phyloP scores from a whole-genome alignment of 2,888 invertebrate species.

The Monochamus alternatus region DNA sequence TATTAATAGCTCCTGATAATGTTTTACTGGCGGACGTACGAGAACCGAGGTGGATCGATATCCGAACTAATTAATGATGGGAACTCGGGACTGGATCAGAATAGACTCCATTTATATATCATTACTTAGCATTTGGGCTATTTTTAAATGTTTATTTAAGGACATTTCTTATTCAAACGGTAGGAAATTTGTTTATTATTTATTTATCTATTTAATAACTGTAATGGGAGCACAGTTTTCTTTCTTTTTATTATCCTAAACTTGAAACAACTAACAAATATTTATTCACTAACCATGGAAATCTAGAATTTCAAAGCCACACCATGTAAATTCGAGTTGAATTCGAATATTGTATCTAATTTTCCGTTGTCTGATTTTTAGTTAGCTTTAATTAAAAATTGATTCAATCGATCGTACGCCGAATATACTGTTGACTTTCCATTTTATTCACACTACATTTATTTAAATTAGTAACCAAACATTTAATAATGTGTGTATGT shows the following conservation, averaged over 20 bases:
- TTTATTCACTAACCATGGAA: too few relatives aligned
- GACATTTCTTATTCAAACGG: too few relatives aligned
- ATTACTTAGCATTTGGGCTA: neutral
- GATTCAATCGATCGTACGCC: neutral
- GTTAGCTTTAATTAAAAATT: neutral
- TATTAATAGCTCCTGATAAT: slow-evolving; percentile 35
- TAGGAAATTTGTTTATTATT: too few relatives aligned
- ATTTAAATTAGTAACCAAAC: neutral
- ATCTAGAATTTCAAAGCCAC: too few relatives aligned
- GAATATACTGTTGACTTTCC: neutral
- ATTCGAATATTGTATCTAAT: neutral
- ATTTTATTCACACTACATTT: neutral
- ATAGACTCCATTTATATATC: neutral
- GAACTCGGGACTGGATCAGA: neutral
- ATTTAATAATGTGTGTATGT: neutral
- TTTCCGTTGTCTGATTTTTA: neutral
- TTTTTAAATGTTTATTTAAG: neutral
- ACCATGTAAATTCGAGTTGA: too few relatives aligned
- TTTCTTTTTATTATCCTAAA: too few relatives aligned
- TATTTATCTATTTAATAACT: too few relatives aligned
- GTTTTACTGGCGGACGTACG: slow-evolving; percentile 17
- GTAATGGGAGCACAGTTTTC: too few relatives aligned
- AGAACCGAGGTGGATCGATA: slow-evolving; percentile 23
- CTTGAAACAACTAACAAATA: too few relatives aligned
- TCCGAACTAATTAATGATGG: slow-evolving; percentile 23